Percentiles rank a stretch among this genome's conserved stretches.
phyloP scores from a whole-genome alignment of 2,113 vertebrate genomes.

The Paralichthys olivaceus region DNA sequence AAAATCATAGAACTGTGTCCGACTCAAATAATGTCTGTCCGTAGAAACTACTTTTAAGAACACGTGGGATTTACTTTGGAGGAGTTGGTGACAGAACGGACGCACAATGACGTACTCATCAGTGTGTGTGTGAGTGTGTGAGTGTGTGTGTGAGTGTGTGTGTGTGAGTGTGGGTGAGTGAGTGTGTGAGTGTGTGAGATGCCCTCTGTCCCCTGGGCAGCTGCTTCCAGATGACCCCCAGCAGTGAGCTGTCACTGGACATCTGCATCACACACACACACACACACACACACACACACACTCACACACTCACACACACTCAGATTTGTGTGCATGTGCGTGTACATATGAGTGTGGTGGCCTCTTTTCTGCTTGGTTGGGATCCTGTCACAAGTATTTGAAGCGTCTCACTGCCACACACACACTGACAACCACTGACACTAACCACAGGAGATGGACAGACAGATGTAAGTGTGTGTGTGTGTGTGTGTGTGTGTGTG shows the following conservation, averaged over 20 bases:
- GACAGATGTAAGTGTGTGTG: conserved; percentile 52
- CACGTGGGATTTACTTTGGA: too few relatives aligned
- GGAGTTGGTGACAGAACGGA: conserved; percentile 5
- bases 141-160: conserved; percentile 33
- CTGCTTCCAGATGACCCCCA: conserved; percentile 80
- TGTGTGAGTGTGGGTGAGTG: conserved; percentile 19
- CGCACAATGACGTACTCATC: conserved; percentile 28
- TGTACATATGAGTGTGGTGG: conserved; percentile 59
- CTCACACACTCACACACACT: conserved; percentile 26
- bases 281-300: conserved; percentile 35
- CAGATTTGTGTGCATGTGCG: conserved; percentile 37
- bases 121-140: conserved; percentile 17
- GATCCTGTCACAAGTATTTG: conserved; percentile 81
- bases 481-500: conserved; percentile 29
- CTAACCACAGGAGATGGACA: conserved; percentile 63
- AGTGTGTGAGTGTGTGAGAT: conserved; percentile 37
- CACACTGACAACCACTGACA: conserved; percentile 66
- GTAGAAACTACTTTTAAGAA: too few relatives aligned
- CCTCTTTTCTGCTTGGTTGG: conserved; percentile 80
- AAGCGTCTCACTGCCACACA: conserved; percentile 55
- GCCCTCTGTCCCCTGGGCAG: conserved; percentile 58
- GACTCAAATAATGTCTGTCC: too few relatives aligned
- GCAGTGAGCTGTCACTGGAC: conserved; percentile 81
- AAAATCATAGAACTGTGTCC: too few relatives aligned
- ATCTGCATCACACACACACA: conserved; percentile 74